Evolutionary conservation across 2,113 vertebrate species (phyloP), one percentile per base, ranked within the genome.

Genomic region (Otus sunia): DNA sequence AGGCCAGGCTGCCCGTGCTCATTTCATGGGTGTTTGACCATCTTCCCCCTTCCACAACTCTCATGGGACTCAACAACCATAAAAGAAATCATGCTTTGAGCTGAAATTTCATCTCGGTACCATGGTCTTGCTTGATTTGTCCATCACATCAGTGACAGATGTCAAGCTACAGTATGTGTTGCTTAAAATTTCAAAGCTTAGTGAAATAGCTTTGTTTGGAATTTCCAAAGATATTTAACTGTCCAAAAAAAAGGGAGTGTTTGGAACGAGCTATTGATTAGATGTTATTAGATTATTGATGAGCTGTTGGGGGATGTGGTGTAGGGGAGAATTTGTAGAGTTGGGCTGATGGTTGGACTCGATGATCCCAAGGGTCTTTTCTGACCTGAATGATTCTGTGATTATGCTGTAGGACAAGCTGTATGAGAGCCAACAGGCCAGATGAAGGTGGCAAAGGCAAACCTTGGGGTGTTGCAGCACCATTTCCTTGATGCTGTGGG

Each of bases 51-150:
- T 60, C 73, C 62, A 27, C 74, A 75, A 7, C 52, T 55, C 64
- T 53, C 5, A 0, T 2, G 56, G 78, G 26, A 30, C 43, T 22
- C 36, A 30, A 8, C 4, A 3, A 13, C 8, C 43, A 19, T 14
- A 4, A 50, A 5, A 67, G 26, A 39, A 85, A 71, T 36, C 18
- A 17, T 3, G 12, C 34, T 68, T 39, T 34, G 82, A 62, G 78
- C 14, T 43, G 30, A 47, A 72, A 43, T 62, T 67, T 75, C 74
- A 27, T 20, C 58, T 79, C 34, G 3, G 49, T 68, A 15, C 74
- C 2, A 0, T 13, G 62, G 14, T 32, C 29, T 43, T n/a, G 7
- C 74, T 34, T n/a, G 66, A 34, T 72, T 76, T 62, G 67, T 56
- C 68, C 71, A 27, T 37, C 74, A 32, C 34, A 17, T 11, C 43